Conservation (phyloP, 2,797 vertebrate genomes). For the Myotis vivesi region DNA sequence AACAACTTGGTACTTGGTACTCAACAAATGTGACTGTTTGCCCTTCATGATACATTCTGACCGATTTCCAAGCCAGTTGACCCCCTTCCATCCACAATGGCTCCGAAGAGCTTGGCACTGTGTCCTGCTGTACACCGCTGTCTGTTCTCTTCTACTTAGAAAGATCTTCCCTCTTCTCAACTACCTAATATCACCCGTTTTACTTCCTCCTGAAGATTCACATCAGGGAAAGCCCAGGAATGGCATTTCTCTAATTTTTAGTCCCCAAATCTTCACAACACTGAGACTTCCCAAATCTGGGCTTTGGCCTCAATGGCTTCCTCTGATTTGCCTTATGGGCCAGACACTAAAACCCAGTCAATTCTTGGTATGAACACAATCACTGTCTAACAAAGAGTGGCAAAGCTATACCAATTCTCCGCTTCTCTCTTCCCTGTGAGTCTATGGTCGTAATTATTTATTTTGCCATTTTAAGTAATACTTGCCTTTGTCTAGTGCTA, state of each 20-base stretch:
- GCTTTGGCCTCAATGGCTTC: neutral
- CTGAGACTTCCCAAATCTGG: neutral
- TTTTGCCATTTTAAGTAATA: conserved; percentile 64
- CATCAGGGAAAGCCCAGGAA: neutral
- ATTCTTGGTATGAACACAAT: neutral
- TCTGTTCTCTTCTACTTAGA: neutral
- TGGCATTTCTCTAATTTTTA: neutral
- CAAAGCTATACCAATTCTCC: neutral
- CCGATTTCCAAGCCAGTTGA: neutral
- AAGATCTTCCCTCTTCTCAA: neutral
- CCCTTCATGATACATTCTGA: neutral
- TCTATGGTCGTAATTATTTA: conserved; percentile 44
- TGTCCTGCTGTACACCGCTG: neutral
- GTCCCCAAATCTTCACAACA: neutral
- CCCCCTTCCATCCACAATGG: neutral
- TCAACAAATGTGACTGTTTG: neutral
- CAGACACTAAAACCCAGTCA: conserved; percentile 4
- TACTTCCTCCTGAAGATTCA: neutral
- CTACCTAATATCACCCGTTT: neutral
- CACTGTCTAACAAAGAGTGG: conserved; percentile 4
- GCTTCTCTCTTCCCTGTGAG: conserved; percentile 21
- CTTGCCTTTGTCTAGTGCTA: conserved; percentile 29
- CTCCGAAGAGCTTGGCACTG: neutral
- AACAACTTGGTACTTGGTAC: neutral
- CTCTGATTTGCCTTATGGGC: neutral